Conservation (phyloP, 1,140 invertebrate genomes). For the Euborellia annulipes region DNA sequence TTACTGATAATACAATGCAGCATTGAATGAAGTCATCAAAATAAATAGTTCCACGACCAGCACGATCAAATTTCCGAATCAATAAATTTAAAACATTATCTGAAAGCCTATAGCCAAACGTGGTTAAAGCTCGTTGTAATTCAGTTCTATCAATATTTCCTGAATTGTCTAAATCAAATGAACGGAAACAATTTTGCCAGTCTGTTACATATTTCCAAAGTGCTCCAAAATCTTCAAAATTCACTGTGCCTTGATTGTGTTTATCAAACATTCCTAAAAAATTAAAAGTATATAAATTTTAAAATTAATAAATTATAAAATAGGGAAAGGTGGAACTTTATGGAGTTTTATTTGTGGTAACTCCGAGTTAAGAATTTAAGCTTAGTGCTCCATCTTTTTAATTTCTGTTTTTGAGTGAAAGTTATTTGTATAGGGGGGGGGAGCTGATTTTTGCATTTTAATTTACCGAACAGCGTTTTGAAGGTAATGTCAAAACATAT, state of each 20-base stretch:
- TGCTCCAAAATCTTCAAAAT: slow-evolving; percentile 87
- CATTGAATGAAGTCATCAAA: slow-evolving; percentile 99
- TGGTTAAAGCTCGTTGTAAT: slow-evolving; percentile 72
- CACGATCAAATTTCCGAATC: slow-evolving; percentile 85
- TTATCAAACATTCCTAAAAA: slow-evolving; percentile 92
- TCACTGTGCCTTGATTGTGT: slow-evolving; percentile 74
- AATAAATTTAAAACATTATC: slow-evolving; percentile 67
- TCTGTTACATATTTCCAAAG: slow-evolving; percentile 98
- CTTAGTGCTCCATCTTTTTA: no score
- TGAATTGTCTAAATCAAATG: slow-evolving; percentile 86
- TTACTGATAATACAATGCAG: slow-evolving; percentile 83
- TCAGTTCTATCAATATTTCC: slow-evolving; percentile 91
- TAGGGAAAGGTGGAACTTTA: no score
- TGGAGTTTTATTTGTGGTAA: no score
- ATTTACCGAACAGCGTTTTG: no score
- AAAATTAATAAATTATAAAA: neutral
- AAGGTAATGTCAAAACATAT: no score
- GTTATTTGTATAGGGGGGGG: neutral
- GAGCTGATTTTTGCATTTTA: neutral
- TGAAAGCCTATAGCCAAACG: slow-evolving; percentile 87
- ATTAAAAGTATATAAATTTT: slow-evolving; percentile 16
- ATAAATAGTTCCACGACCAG: slow-evolving; percentile 74
- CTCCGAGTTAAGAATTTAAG: no score
- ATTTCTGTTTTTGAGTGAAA: neutral
- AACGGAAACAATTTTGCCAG: slow-evolving; percentile 91